These are phyloP conservation scores for Ryuthela nishihirai DNA, from an alignment of 2,888 invertebrate species.

Conservation along the genomic window DNA sequence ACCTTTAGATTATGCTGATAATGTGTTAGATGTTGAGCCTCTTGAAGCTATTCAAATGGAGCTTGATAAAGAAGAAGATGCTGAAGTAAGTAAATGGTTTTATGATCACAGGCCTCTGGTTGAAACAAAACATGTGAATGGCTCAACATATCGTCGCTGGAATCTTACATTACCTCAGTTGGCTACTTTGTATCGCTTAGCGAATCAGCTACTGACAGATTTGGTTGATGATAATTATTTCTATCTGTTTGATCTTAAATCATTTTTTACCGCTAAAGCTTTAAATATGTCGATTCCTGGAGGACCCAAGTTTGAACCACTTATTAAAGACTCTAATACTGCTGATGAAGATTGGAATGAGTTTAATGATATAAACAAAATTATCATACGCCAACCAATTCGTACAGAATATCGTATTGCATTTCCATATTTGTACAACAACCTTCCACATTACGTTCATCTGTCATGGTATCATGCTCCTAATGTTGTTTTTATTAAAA, in stretches of 20 bases:
- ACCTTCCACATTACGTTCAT: conserved; percentile 97
- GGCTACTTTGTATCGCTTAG: conserved; percentile 95
- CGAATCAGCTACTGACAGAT: conserved; percentile 96
- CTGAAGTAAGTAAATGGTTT: conserved; percentile 82
- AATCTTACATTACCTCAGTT: conserved; percentile 92
- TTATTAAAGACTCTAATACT: conserved; percentile 95
- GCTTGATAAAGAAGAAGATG: conserved; percentile 79
- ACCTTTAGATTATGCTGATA: conserved; percentile 98
- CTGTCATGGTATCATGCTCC: conserved; percentile 99
- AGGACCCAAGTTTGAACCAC: conserved; percentile 98
- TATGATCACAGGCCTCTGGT: conserved; percentile 96
- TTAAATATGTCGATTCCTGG: conserved; percentile 99
- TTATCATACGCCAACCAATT: conserved; percentile 97
- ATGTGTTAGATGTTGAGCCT: conserved; percentile 97
- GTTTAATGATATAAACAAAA: conserved; percentile 99
- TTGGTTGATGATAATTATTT: conserved; percentile 98
- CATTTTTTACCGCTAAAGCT: conserved; percentile 99
- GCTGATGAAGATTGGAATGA: conserved; percentile 99
- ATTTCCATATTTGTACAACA: conserved; percentile 98
- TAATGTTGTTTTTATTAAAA: conserved; percentile 98
- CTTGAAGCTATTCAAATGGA: conserved; percentile 98
- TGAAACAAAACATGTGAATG: conserved; percentile 91
- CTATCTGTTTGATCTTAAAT: conserved; percentile 97
- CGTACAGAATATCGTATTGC: conserved; percentile 99
- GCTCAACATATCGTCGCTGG: conserved; percentile 95